These are phyloP conservation scores for Desmodus rotundus DNA, from an alignment of 2,113 vertebrate species.

Conservation along the genomic window DNA sequence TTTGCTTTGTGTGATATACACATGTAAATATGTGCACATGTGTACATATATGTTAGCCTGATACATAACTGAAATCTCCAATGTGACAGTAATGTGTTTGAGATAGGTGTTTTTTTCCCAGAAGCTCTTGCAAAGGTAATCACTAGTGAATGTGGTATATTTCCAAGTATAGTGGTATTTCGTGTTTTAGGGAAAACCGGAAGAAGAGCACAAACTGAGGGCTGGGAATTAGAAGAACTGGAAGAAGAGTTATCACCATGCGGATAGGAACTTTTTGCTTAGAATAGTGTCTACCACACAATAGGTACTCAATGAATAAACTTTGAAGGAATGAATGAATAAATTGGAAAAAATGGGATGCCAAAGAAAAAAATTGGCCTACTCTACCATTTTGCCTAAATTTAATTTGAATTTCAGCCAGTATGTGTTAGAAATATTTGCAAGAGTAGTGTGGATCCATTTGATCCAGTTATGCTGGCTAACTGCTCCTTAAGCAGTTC, in stretches of 20 bases:
- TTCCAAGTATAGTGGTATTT: neutral
- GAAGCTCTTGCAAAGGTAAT: neutral
- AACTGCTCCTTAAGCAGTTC: neutral
- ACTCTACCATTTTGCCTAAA: constrained; percentile 37
- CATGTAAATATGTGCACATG: too few species aligned
- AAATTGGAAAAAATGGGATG: constrained; percentile 27
- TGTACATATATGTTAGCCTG: neutral
- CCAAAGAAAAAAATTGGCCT: constrained; percentile 13
- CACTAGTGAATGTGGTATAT: neutral
- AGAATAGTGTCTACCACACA: neutral
- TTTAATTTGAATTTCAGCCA: constrained; percentile 29
- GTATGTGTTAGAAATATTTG: constrained; percentile 7
- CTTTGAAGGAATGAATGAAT: neutral
- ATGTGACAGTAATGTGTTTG: neutral
- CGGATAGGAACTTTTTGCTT: neutral
- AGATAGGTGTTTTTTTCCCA: neutral
- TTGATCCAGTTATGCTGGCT: neutral
- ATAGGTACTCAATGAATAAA: neutral
- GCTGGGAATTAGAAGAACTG: neutral
- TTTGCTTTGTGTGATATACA: neutral
- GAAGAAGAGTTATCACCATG: neutral
- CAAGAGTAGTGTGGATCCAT: neutral
- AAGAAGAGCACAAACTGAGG: neutral
- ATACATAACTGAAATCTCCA: neutral
- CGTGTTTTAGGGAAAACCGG: neutral